phyloP scores from a whole-genome alignment of 2,797 vertebrate species.

The Pteronotus mesoamericanus region DNA sequence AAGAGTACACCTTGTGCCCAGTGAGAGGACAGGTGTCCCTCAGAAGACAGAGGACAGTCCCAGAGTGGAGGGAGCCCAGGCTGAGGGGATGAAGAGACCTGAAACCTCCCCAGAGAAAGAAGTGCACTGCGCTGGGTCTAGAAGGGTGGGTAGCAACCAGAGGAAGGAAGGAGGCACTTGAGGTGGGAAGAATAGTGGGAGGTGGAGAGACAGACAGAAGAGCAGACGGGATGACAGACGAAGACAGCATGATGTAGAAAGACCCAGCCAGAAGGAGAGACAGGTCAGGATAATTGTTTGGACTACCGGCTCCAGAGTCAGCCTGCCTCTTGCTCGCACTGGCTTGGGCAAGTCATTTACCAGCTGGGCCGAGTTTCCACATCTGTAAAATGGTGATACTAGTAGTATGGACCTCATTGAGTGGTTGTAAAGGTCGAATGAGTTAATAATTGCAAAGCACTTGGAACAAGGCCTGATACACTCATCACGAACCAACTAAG shows the following conservation, averaged over 20 bases:
- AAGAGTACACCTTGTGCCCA: background rate
- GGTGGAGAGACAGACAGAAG: background rate
- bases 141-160: background rate
- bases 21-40: background rate
- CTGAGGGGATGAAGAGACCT: background rate
- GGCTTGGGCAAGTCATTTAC: background rate
- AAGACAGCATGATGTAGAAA: background rate
- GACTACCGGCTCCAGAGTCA: background rate
- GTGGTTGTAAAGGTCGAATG: background rate
- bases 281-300: rapidly evolving
- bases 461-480: background rate
- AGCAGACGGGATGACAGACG: background rate
- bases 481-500: background rate
- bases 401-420: rapidly evolving
- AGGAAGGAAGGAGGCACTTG: background rate
- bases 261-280: background rate
- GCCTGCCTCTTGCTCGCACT: background rate
- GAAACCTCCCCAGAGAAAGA: background rate
- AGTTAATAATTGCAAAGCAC: background rate
- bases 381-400: background rate
- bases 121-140: background rate
- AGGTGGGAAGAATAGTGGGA: background rate
- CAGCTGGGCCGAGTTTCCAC: background rate
- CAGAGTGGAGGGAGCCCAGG: background rate
- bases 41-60: too few species aligned